Evolutionary conservation across 2,888 invertebrate genomes (phyloP), one percentile per base, ranked within the genome.

Genomic region (Scaptomyza caliginosa): DNA sequence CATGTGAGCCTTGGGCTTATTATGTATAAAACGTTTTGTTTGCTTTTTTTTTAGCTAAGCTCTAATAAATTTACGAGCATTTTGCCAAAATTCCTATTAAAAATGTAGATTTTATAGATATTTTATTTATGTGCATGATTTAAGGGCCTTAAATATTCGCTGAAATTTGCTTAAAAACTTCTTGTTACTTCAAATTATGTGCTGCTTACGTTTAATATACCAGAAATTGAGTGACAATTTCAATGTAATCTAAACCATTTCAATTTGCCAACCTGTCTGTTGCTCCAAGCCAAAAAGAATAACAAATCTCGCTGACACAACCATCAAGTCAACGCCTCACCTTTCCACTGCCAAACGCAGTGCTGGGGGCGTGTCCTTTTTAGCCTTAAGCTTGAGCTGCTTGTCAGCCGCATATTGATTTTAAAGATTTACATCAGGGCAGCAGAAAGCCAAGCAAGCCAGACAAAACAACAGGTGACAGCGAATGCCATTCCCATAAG

Each of bases 11-110:
- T 72, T 67, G 52, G 55, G 56, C 65, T 66, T 74, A 60, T 74
- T 62, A 51, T 50, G 39, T 62, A 51, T 50, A 36, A 23, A 50
- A 56, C 40, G 60, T 38, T 45, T 57, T 48, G 13, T 16, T 34
- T 39, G 42, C 55, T 48, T 17, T 36, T 36, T 39, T 36, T 46
- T 30, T 13, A 43, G 48, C 66, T 76, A 78, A 82, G 74, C 79
- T 79, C 77, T 77, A 81, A 81, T 85, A 82, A 85, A 85, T 81
- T 82, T 84, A 80, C 67, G 78, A 67, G 50, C 60, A 40, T 49
- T 52, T 63, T 21, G 19, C 49, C 26, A 16, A 3, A 38, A 59
- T 76, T 72, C 60, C 63, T 66, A 74, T 74, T 79, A 78, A 78
- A 78, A 72, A 76, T 78, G 58, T 48, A 62, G 71, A 66, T 74